These are phyloP conservation scores for Congeria kusceri DNA, from an alignment of 2,888 invertebrate species.

Conservation along the genomic window DNA sequence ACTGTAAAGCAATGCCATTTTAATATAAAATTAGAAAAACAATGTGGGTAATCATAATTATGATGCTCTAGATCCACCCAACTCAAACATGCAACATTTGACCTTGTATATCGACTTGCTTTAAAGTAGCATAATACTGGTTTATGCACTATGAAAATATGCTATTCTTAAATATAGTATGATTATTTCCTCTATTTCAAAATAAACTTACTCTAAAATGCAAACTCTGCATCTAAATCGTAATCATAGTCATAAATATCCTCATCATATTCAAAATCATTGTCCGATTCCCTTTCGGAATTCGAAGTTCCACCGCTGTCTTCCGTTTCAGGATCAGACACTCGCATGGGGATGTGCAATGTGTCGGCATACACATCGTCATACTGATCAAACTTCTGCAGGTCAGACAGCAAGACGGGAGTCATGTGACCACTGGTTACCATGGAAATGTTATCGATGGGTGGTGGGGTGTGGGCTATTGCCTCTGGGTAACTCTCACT, in stretches of 20 bases:
- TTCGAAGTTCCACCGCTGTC: constrained; percentile 80
- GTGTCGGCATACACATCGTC: constrained; percentile 80
- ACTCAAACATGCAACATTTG: too few species aligned
- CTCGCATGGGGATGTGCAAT: constrained; percentile 77
- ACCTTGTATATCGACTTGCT: too few species aligned
- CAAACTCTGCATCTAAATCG: constrained; percentile 73
- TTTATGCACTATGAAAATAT: too few species aligned
- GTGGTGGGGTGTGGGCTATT: constrained; percentile 80
- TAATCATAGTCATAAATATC: constrained; percentile 83
- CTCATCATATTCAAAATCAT: constrained; percentile 83
- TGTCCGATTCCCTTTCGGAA: constrained; percentile 79
- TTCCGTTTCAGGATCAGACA: constrained; percentile 80
- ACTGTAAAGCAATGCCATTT: too few species aligned
- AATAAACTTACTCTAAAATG: constrained; percentile 61
- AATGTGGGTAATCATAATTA: too few species aligned
- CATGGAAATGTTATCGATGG: constrained; percentile 82
- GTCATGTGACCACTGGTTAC: constrained; percentile 76
- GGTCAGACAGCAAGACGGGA: constrained; percentile 62
- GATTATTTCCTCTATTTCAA: too few species aligned
- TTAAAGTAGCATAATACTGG: too few species aligned
- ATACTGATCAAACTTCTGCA: constrained; percentile 75
- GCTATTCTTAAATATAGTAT: too few species aligned
- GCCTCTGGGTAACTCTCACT: constrained; percentile 74
- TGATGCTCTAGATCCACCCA: too few species aligned
- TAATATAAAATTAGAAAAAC: too few species aligned